Base-by-base conservation (phyloP, 2,888 invertebrate genomes). In the Athrips mouffetella region DNA sequence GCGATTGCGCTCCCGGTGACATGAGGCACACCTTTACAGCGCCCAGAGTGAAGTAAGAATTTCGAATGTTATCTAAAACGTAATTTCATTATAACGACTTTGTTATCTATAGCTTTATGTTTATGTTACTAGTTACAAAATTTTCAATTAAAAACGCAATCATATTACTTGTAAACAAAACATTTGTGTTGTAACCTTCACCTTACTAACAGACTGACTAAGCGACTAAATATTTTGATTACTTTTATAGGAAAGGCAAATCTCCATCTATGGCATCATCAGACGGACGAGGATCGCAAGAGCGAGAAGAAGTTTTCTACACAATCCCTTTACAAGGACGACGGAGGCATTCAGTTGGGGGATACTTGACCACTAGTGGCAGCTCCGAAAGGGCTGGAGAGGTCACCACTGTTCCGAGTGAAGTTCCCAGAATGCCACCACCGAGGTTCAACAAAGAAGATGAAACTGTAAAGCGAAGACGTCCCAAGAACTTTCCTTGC, bases 321-420 rank as follows among this genome's bases (percentile, higher is more conserved):
- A 90, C 89, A 15, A 82, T 86, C 41, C 81, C 88, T 1, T 78
- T 87, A 3, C 83, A 88, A 47, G 89, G 87, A 0, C 75, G 88
- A 23, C 77, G 90, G 29, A 83, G 94, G 54, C 93, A 93, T 66
- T 93, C 93, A 0, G 92, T 93, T 13, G 92, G 93, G 4, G 91
- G 92, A 0, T 92, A 92, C 64, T 72, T 91, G 42, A 76, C 89
- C 1, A 89, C 89, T 1, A 90, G 88, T 15, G 67, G 70, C 5
- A 79, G 76, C 8, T 58, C 73, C 0, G 31, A 18, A 2, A 51
- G 51, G 2, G 58, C 72, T 0, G 88, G 87, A 0, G 85, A 86
- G 57, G 84, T 89, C 20, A 86, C 88, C 0, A 56, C 85, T 10
- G 88, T 89, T 3, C 85, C 90, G 3, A 88, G 89, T 44, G 90